Conservation (phyloP, 2,113 vertebrate genomes). For the Pleuronectes platessa region DNA sequence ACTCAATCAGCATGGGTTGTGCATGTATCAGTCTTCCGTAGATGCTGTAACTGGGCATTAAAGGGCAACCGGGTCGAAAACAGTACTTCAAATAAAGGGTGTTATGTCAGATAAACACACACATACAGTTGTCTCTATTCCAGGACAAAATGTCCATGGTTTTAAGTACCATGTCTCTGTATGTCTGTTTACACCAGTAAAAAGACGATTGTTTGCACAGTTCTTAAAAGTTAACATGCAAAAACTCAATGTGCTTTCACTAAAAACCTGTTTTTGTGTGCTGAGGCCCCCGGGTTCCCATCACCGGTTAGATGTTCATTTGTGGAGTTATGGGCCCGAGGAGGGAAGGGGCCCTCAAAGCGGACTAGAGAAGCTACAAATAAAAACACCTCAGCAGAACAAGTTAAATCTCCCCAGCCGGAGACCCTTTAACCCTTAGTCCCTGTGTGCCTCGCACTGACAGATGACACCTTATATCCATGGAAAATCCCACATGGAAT, state of each 20-base stretch:
- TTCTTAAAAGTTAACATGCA: constrained; percentile 42
- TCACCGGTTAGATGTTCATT: constrained; percentile 51
- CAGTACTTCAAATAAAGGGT: too few relatives aligned
- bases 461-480: constrained; percentile 58
- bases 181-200: not conserved
- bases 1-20: not conserved
- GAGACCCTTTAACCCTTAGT: constrained; percentile 70
- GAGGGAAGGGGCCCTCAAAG: constrained; percentile 63
- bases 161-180: not conserved
- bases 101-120: too few relatives aligned
- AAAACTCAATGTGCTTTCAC: constrained; percentile 24
- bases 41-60: not conserved
- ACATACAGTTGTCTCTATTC: not conserved
- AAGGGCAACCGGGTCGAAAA: not conserved
- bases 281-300: constrained; percentile 47
- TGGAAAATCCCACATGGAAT: constrained; percentile 65
- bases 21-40: not conserved
- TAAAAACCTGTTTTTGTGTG: constrained; percentile 5
- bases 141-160: not conserved
- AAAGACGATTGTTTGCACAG: constrained; percentile 29
- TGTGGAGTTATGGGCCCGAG: constrained; percentile 57
- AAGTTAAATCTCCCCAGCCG: constrained; percentile 48
- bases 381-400: constrained; percentile 42
- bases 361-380: constrained; percentile 37
- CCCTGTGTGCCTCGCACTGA: constrained; percentile 39